phyloP scores from a whole-genome alignment of 2,888 invertebrate species.

The Octodonta nipae region DNA sequence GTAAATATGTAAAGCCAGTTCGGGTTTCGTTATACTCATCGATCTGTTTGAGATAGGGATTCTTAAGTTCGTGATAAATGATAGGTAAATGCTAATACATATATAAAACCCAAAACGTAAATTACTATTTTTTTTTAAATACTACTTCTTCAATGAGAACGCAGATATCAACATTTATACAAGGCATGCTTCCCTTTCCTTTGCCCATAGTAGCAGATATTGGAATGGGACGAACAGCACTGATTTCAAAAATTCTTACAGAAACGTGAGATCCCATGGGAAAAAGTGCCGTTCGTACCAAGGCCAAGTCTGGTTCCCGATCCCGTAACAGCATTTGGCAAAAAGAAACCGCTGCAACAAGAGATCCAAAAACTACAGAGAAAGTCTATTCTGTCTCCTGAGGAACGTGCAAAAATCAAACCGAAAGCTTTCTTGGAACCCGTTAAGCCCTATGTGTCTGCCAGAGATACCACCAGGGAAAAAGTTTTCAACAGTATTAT shows the following conservation, averaged over 20 bases:
- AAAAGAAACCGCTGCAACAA: constrained; percentile 37
- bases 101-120: too few relatives aligned
- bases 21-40: too few relatives aligned
- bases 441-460: constrained; percentile 53
- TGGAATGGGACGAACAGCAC: constrained; percentile 29
- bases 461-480: constrained; percentile 51
- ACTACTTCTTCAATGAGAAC: too few relatives aligned
- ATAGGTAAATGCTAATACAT: too few relatives aligned
- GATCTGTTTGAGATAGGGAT: too few relatives aligned
- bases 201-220: too few relatives aligned
- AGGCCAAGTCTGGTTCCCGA: constrained; percentile 73
- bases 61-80: too few relatives aligned
- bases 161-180: too few relatives aligned
- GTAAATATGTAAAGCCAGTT: too few relatives aligned
- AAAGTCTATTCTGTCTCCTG: constrained; percentile 40
- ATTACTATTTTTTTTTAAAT: too few relatives aligned
- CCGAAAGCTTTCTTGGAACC: constrained; percentile 46
- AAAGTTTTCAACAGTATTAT: constrained; percentile 48
- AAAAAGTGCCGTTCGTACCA: constrained; percentile 76
- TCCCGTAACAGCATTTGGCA: constrained; percentile 74
- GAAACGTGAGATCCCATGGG: constrained; percentile 64
- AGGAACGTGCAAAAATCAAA: constrained; percentile 49
- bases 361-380: constrained; percentile 23
- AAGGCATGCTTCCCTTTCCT: too few relatives aligned
- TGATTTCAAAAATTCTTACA: constrained; percentile 21